These are phyloP conservation scores for Colius striatus DNA, from an alignment of 2,113 vertebrate species.

Conservation along the genomic window DNA sequence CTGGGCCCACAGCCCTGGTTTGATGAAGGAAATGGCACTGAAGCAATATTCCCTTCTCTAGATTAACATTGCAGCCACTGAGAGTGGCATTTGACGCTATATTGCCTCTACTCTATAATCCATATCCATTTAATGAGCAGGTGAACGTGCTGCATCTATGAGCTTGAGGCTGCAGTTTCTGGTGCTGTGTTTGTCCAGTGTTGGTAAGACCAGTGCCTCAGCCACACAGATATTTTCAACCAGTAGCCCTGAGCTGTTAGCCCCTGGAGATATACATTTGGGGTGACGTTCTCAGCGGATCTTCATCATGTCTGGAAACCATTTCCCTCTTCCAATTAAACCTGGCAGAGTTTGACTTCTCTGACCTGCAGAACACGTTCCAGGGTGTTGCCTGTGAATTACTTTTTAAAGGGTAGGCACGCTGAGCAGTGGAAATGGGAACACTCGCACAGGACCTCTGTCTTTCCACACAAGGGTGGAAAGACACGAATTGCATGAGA, in stretches of 20 bases:
- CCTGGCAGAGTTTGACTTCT: background rate
- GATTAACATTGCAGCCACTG: background rate
- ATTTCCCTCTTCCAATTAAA: background rate
- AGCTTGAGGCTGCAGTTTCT: background rate
- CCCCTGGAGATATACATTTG: background rate
- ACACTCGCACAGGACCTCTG: background rate
- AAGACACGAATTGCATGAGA: background rate
- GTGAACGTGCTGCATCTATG: fast-evolving
- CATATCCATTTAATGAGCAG: fast-evolving
- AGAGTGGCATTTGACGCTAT: fast-evolving
- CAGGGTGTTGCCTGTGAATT: background rate
- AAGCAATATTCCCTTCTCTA: background rate
- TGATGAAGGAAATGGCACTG: background rate
- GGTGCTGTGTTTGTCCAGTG: fast-evolving
- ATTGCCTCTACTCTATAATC: fast-evolving
- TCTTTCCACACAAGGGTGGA: background rate
- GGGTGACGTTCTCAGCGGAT: background rate
- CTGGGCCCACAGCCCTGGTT: background rate
- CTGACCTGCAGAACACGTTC: background rate
- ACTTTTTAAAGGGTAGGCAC: background rate
- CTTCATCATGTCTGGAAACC: background rate
- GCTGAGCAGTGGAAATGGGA: background rate
- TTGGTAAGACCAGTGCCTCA: background rate
- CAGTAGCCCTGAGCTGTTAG: background rate
- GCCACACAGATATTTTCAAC: background rate